Conservation (phyloP, 2,797 vertebrate species). For the Periophthalmus magnuspinnatus region DNA sequence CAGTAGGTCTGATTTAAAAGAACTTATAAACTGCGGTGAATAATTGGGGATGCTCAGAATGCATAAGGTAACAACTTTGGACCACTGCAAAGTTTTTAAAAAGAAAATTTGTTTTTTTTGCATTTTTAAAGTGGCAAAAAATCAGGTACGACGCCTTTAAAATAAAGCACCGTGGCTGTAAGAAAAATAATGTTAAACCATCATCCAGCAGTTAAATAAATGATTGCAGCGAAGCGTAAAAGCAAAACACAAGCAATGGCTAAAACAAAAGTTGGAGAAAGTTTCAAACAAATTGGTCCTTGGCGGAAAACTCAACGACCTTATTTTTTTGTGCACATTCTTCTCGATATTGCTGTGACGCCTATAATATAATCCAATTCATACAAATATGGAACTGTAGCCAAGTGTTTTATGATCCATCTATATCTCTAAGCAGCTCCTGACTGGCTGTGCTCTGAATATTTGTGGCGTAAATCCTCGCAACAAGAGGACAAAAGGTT, state of each 20-base stretch:
- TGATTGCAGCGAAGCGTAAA: not conserved
- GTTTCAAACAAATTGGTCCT: not conserved
- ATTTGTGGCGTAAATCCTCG: slow-evolving; percentile 66
- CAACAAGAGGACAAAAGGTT: slow-evolving; percentile 41
- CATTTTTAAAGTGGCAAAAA: too few relatives aligned
- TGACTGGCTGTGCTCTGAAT: slow-evolving; percentile 46
- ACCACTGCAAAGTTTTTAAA: too few relatives aligned
- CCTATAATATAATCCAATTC: slow-evolving; percentile 67
- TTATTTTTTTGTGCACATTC: slow-evolving; percentile 27
- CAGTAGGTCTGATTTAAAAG: too few relatives aligned
- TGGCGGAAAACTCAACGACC: not conserved
- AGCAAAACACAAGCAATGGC: not conserved
- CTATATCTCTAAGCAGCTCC: slow-evolving; percentile 54
- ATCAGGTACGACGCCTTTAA: not conserved
- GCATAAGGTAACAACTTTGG: too few relatives aligned
- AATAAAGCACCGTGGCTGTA: slow-evolving; percentile 1
- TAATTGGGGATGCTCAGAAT: too few relatives aligned
- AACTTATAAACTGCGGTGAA: too few relatives aligned
- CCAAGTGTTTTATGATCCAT: slow-evolving; percentile 57
- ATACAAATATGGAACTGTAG: slow-evolving; percentile 53
- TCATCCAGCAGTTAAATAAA: not conserved
- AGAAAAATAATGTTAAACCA: slow-evolving; percentile 22
- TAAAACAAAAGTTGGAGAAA: not conserved
- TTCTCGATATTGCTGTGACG: slow-evolving; percentile 53
- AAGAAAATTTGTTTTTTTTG: too few relatives aligned